These are phyloP conservation scores for Pteruthius melanotis DNA, from an alignment of 2,113 vertebrate genomes.

Conservation along the genomic window DNA sequence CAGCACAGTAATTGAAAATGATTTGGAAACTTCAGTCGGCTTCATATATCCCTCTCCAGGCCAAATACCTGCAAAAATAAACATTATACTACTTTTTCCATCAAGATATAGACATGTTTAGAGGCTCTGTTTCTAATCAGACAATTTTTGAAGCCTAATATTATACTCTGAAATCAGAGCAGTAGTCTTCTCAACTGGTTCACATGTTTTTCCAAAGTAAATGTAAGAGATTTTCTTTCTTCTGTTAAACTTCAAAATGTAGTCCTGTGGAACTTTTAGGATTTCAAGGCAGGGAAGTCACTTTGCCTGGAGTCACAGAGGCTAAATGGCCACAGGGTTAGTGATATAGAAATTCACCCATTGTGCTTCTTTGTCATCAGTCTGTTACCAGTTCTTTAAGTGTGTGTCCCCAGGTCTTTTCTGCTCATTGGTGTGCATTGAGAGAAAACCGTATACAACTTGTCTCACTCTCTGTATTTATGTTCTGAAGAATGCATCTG, in stretches of 20 bases:
- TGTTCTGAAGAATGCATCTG: background rate
- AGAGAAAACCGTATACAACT: background rate
- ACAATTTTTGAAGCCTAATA: background rate
- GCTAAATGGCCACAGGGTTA: background rate
- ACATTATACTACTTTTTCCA: background rate
- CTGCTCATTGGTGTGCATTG: background rate
- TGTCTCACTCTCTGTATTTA: background rate
- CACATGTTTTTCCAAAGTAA: background rate
- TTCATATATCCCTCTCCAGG: background rate
- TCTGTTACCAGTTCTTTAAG: background rate
- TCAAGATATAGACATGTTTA: background rate
- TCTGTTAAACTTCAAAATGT: background rate
- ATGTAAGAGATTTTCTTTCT: background rate
- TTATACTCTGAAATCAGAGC: background rate
- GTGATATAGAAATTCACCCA: background rate
- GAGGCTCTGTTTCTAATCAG: background rate
- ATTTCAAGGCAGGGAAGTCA: background rate
- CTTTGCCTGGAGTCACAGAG: background rate
- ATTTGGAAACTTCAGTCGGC: background rate
- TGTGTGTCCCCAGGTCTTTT: background rate
- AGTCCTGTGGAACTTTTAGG: background rate
- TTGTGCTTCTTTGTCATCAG: background rate
- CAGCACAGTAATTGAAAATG: background rate
- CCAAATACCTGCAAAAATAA: slow-evolving; percentile 27
- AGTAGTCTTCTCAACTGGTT: background rate